Evolutionary conservation across 2,113 vertebrate genomes (phyloP).

Genomic region (Corydoras sp.): DNA sequence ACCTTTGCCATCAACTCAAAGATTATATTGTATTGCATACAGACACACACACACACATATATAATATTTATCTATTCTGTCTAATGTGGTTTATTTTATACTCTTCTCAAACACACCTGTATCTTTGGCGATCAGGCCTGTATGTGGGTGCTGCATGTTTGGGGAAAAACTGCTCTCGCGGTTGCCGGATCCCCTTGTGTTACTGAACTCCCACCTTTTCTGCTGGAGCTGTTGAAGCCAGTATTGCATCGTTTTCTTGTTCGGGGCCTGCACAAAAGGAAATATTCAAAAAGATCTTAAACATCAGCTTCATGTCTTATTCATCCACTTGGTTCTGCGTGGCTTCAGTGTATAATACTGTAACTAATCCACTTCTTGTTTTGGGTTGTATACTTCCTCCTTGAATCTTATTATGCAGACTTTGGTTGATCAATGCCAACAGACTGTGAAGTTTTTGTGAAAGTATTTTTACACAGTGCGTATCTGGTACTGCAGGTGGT

Average conservation of each 20-base stretch:
- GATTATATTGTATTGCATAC: no score
- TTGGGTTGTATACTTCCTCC: constrained; percentile 1
- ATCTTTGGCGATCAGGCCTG: constrained; percentile 86
- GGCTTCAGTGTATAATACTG: neutral
- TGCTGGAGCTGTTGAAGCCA: constrained; percentile 96
- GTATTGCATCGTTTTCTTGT: constrained; percentile 82
- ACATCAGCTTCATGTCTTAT: neutral
- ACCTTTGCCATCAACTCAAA: no score
- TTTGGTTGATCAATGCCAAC: neutral
- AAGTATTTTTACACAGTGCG: constrained; percentile 9
- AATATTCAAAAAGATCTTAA: neutral
- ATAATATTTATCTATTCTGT: no score
- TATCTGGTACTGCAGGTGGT: constrained; percentile 42
- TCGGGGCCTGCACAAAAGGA: constrained; percentile 68
- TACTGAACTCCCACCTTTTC: constrained; percentile 94
- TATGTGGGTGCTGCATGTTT: constrained; percentile 59
- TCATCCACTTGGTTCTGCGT: neutral
- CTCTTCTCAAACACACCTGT: constrained; percentile 61
- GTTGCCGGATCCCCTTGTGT: constrained; percentile 63
- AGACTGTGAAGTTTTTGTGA: neutral
- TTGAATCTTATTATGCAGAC: neutral
- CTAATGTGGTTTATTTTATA: neutral
- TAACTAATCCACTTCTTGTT: neutral
- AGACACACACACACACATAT: no score
- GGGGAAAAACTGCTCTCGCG: constrained; percentile 74